Evolutionary conservation across 2,888 invertebrate genomes (phyloP), one percentile per base, ranked within the genome.

Genomic region (Pseudanteris insignis): DNA sequence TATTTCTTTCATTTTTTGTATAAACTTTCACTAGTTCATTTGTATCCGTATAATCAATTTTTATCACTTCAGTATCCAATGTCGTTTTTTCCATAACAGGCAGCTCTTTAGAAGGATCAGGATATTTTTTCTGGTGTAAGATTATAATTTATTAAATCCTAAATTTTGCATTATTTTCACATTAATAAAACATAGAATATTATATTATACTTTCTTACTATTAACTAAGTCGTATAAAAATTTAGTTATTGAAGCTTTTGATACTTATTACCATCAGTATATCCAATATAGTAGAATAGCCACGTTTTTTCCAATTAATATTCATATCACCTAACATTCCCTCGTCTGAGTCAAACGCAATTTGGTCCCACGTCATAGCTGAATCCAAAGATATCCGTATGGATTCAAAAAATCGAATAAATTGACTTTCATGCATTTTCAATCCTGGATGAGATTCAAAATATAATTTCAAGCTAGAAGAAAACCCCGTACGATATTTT

Each of bases 1-100:
- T n/a, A n/a, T n/a, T n/a, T n/a, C n/a, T n/a, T n/a, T 86, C 86
- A 69, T 86, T 86, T 12, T 73, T 72, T 64, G 75, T 72, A 1
- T 63, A 60, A 4, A 77, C 11, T 84, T 85, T 62, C 2, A 68
- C 54, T 4, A 48, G 46, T 10, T 62, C 66, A 12, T 67, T 63
- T 7, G 51, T 33, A 21, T 18, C 6, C 18, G 18, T 18, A 18
- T 6, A 18, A 18, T 6, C 3, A 18, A 18, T 3, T 18, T 18
- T 18, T 18, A 18, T 18, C 18, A 76, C 75, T 66, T 76, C 71
- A 0, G 67, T 58, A 10, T 70, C 70, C 0, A 75, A 47, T 12
- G 70, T 14, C 1, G 68, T 74, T n/a, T 75, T 72, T 11, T 73
- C 71, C 2, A 70, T 11, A n/a, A 76, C 66, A 2, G 76, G 73